Conservation (phyloP, 2,113 vertebrate genomes). For the Siniperca knerii region DNA sequence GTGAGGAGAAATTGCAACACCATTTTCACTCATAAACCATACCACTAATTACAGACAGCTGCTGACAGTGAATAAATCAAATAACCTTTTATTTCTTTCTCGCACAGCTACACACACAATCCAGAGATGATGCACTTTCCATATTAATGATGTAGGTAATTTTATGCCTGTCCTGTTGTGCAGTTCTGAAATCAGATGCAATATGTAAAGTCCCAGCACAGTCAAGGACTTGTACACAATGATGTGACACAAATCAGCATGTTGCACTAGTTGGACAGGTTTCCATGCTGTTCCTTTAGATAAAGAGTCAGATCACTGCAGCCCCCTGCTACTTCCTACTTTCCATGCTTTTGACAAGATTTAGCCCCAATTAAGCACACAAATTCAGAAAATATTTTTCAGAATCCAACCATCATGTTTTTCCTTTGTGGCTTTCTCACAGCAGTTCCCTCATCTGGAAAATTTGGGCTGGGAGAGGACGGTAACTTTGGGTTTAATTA, state of each 20-base stretch:
- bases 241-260: constrained; percentile 35
- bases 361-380: constrained; percentile 65
- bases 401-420: constrained; percentile 38
- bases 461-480: constrained; percentile 48
- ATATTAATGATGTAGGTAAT: not conserved
- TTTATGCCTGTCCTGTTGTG: constrained; percentile 26
- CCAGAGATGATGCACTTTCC: not conserved
- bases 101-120: not conserved
- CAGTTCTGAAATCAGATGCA: constrained; percentile 19
- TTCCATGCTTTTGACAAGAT: constrained; percentile 56
- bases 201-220: constrained; percentile 3
- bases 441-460: constrained; percentile 67
- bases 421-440: constrained; percentile 50
- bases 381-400: constrained; percentile 34
- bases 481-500: constrained; percentile 75
- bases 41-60: constrained; percentile 1
- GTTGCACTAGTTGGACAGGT: constrained; percentile 34
- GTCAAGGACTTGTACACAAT: not conserved
- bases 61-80: not conserved
- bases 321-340: constrained; percentile 44
- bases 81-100: not conserved
- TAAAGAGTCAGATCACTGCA: constrained; percentile 41
- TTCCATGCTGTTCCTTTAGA: constrained; percentile 42
- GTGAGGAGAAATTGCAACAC: not conserved
- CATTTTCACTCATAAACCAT: not conserved